Evolutionary conservation across 2,113 vertebrate species (phyloP), one percentile per base, ranked within the genome.

Genomic region (Willisornis vidua): DNA sequence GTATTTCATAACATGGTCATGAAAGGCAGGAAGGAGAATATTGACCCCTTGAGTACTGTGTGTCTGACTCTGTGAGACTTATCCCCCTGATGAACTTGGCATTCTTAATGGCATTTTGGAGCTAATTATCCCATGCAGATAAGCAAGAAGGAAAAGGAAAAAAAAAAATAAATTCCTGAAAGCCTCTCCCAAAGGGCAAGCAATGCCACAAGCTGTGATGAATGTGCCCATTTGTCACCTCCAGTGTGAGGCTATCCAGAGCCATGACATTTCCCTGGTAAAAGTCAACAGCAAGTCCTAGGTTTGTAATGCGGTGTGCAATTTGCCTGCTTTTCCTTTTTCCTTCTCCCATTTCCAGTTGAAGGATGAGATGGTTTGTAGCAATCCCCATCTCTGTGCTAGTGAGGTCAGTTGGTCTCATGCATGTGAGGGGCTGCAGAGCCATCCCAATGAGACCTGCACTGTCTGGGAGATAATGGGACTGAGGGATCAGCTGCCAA

Each of bases 101-200:
- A 73, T 86, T 92, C 82, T 89, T 72, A 19, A 77, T 75, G 80
- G 39, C 33, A 61, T 81, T 94, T 84, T n/a, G 9, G 17, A 77
- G 28, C 55, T 93, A 77, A 86, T 75, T 94, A 74, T 78, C 31
- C n/a, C 15, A 24, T 75, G 65, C 52, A 86, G 72, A 83, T 68
- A 90, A 77, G 55, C 10, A 74, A 67, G 45, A 43, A 45, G 39
- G 20, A 14, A 26, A 2, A 2, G 41, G 6, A 43, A 41, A 25
- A n/a, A 33, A 14, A 18, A 24, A 43, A 19, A 9, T 4, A 26
- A 71, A 58, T 62, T n/a, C 24, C 45, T 19, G 33, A 55, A 55
- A n/a, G 16, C 39, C 5, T 72, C 28, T 39, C 41, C 6, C 24
- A 81, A 89, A 89, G 63, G 79, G 86, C 92, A 82, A 46, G 39